A percentile compares a stretch with the other conserved stretches of the same genome.
These are phyloP conservation scores for Dipus sagitta DNA, from an alignment of 2,797 vertebrate genomes.

Conservation along the genomic window DNA sequence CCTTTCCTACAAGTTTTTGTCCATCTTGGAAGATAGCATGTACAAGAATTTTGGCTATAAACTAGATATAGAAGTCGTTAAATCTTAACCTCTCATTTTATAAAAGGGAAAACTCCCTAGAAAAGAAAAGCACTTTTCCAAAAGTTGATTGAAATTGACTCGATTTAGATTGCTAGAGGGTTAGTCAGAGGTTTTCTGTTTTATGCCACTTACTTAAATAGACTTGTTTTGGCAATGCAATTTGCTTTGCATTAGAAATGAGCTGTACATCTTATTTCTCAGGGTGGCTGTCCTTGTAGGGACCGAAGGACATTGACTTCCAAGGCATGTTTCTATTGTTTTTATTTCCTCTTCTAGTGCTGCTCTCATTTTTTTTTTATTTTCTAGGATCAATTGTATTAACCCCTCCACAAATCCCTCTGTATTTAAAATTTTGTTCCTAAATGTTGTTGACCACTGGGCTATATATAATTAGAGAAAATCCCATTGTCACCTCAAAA, in stretches of 20 bases:
- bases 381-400: background rate
- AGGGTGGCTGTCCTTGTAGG: constrained; percentile 10
- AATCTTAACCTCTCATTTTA: background rate
- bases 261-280: background rate
- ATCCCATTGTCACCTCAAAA: background rate
- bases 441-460: background rate
- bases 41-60: background rate
- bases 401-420: background rate
- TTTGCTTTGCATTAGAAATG: constrained; percentile 42
- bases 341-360: background rate
- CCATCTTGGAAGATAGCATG: background rate
- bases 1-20: background rate
- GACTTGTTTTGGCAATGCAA: background rate
- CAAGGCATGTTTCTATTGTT: constrained; percentile 7
- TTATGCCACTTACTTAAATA: background rate
- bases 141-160: constrained; percentile 10
- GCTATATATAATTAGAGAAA: background rate
- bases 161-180: constrained; percentile 23
- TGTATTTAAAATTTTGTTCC: constrained; percentile 22
- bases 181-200: constrained; percentile 12
- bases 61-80: background rate
- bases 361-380: constrained; percentile 6
- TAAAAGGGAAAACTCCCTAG: constrained; percentile 7
- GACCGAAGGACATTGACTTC: background rate
- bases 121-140: constrained; percentile 33